phyloP scores from a whole-genome alignment of 2,888 invertebrate genomes.

The Limnephilus auricula region DNA sequence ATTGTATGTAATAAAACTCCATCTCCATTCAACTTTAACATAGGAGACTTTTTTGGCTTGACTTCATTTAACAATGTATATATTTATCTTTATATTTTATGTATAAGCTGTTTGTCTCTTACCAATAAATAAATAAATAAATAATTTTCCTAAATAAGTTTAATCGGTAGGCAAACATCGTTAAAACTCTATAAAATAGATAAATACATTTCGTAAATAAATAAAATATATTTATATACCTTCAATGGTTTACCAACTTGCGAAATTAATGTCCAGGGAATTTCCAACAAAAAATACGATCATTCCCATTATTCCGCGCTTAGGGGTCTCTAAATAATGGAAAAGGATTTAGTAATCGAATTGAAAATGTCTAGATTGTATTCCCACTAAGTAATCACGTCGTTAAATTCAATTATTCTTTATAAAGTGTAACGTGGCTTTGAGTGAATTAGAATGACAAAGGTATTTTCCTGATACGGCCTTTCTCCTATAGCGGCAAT shows the following conservation, averaged over 20 bases:
- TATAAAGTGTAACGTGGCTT: background rate
- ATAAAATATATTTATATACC: background rate
- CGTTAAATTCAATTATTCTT: constrained; percentile 2
- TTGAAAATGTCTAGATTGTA: background rate
- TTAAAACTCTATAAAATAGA: background rate
- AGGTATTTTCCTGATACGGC: background rate
- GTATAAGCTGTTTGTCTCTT: no score
- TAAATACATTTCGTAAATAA: no score
- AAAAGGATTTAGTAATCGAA: background rate
- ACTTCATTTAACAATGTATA: no score
- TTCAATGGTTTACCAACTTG: background rate
- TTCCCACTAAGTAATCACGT: background rate
- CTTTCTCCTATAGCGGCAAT: constrained; percentile 14
- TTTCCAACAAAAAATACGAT: background rate
- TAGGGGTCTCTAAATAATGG: background rate
- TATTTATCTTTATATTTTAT: no score
- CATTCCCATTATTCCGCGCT: background rate
- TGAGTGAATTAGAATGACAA: background rate
- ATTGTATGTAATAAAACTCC: no score
- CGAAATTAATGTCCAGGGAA: background rate
- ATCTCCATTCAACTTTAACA: no score
- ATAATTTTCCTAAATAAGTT: background rate
- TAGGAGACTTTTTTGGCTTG: no score
- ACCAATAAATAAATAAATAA: no score
- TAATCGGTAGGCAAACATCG: background rate